These are phyloP conservation scores for Simalia tracyae DNA, from an alignment of 2,797 vertebrate genomes.

Conservation along the genomic window DNA sequence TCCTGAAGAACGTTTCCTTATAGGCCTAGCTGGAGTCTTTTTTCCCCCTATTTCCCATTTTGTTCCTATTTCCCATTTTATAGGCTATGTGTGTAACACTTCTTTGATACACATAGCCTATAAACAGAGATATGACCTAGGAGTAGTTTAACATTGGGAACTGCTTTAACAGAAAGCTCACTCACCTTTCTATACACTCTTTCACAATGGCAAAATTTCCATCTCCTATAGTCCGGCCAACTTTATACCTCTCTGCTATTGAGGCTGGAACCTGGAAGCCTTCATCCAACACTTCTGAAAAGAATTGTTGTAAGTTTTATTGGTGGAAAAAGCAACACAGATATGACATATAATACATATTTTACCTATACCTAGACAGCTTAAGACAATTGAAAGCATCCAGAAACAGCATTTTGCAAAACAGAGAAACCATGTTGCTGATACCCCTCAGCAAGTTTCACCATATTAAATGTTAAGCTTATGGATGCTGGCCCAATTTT, in stretches of 20 bases:
- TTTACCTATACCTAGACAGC: constrained; percentile 43
- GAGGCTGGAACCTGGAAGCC: constrained; percentile 85
- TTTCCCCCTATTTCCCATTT: constrained; percentile 24
- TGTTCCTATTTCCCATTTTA: constrained; percentile 19
- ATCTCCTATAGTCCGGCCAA: constrained; percentile 92
- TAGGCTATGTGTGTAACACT: not conserved
- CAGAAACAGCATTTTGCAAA: constrained; percentile 57
- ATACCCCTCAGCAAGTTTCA: constrained; percentile 63
- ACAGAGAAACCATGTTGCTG: constrained; percentile 47
- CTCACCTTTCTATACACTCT: constrained; percentile 94
- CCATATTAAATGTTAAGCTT: constrained; percentile 65
- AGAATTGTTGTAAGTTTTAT: constrained; percentile 75
- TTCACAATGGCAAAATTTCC: constrained; percentile 97
- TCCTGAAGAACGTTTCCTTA: constrained; percentile 42
- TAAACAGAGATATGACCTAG: constrained; percentile 51
- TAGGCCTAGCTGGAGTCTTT: constrained; percentile 27
- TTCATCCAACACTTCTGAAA: constrained; percentile 86
- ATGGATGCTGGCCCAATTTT: constrained; percentile 44
- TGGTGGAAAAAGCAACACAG: constrained; percentile 70
- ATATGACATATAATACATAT: constrained; percentile 68
- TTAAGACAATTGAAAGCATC: constrained; percentile 62
- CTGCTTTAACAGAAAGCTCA: constrained; percentile 54
- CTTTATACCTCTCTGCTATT: constrained; percentile 94
- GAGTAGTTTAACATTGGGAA: constrained; percentile 51
- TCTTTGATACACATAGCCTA: constrained; percentile 46